Evolutionary conservation across 2,888 invertebrate genomes (phyloP).

Genomic region (Hanleya hanleyi): DNA sequence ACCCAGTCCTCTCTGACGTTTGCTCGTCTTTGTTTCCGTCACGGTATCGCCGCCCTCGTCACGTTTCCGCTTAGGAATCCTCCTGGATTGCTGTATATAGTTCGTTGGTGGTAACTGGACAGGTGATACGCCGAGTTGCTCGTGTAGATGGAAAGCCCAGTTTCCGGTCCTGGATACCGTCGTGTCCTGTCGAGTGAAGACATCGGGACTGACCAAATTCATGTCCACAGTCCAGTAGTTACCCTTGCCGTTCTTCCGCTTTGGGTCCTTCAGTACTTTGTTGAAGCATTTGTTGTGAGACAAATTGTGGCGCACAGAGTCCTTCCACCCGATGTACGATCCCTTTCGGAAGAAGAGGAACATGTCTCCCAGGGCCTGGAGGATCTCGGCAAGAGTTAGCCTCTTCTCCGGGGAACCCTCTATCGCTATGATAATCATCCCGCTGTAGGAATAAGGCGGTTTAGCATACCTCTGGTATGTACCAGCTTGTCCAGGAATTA

Average conservation of each 20-base stretch:
- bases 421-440: conserved; percentile 26
- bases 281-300: conserved; percentile 21
- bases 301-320: conserved; percentile 28
- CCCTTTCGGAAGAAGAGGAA: conserved; percentile 23
- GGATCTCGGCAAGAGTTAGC: conserved; percentile 17
- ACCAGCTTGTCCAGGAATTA: neutral
- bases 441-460: conserved; percentile 28
- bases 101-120: too few relatives aligned
- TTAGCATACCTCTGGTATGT: conserved; percentile 24
- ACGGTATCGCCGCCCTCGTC: too few relatives aligned
- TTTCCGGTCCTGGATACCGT: conserved; percentile 6
- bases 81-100: too few relatives aligned
- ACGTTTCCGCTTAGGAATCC: too few relatives aligned
- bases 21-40: too few relatives aligned
- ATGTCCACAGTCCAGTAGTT: conserved; percentile 23
- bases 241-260: neutral
- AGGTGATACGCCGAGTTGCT: conserved; percentile 2
- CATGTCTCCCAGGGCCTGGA: conserved; percentile 6
- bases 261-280: conserved; percentile 5
- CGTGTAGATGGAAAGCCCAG: conserved; percentile 11
- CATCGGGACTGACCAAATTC: neutral
- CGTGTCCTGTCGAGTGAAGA: conserved; percentile 16
- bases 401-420: neutral
- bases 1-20: too few relatives aligned
- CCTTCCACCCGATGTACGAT: conserved; percentile 28